Base-by-base conservation (phyloP, 2,888 invertebrate species). In the Scaptomyza tumidula region DNA sequence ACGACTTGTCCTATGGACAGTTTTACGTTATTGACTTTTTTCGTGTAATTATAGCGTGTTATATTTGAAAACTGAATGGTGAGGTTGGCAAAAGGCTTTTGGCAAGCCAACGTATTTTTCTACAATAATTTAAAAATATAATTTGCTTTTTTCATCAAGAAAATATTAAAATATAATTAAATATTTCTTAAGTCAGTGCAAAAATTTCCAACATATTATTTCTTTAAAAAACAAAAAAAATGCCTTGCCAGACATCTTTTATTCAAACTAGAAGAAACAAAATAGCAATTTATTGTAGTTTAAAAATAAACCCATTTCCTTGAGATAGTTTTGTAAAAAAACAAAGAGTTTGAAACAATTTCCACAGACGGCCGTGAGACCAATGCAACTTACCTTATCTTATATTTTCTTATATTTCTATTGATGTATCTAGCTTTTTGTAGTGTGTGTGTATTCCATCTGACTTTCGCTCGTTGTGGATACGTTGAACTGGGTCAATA, bases 401-500 rank as follows among this genome's bases (percentile, higher is more conserved):
- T 56, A 43, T 44, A 57, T 52, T 41, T 59, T 45, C 43, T 45
- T 62, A 43, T 24, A 37, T 29, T 5, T 52, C 6, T 33, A 10
- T 55, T 41, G 41, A 35, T 55, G 33, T 43, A 6, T 49, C 4
- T 50, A 33, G 33, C 4, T 50, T n/a, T 19, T 10, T 7, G 35
- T 7, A 24, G 19, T 50, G n/a, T 45, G 43, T 50, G 39, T 53
- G 63, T 33, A 57, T 70, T 52, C 6, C 43, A 71, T 71, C 57
- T 64, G 46, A 44, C 44, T 19, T 52, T 45, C 11, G 60, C 33
- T 48, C 44, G 45, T 24, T 53, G 24, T 71, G 58, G 43, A 49
- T 48, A 45, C 53, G 44, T 33, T 24, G 56, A 85, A 85, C 48
- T 86, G 59, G 88, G 85, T 80, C 86, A 86, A 69, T 76, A 64